Evolutionary conservation across 2,113 vertebrate species (phyloP).

Genomic region (Crotalus viridis): DNA sequence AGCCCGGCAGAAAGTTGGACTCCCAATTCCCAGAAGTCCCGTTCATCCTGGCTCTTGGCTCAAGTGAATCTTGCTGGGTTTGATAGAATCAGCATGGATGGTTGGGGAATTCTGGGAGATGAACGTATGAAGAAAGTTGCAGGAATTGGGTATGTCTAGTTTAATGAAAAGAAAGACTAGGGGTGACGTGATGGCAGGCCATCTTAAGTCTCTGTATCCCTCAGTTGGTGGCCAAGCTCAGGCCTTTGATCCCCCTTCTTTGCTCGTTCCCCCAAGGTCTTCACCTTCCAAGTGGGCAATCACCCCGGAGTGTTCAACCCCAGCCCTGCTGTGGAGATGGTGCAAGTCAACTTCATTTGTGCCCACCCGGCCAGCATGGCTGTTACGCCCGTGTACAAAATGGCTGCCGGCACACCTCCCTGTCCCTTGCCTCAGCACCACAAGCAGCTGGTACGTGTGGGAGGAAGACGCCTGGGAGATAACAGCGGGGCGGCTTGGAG

Average conservation of each 20-base stretch:
- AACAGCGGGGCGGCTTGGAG: not conserved
- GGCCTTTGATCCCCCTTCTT: not conserved
- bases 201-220: not conserved
- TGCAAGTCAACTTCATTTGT: conserved; percentile 63
- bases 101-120: not conserved
- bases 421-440: conserved; percentile 67
- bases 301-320: conserved; percentile 59
- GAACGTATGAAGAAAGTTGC: not conserved
- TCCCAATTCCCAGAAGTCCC: too few species aligned
- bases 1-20: too few species aligned
- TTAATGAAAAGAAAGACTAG: too few species aligned
- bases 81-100: too few species aligned
- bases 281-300: conserved; percentile 67
- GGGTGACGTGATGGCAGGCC: too few species aligned
- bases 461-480: too few species aligned
- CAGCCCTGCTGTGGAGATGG: conserved; percentile 56
- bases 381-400: conserved; percentile 57
- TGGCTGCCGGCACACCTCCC: conserved; percentile 37
- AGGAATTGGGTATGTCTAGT: too few species aligned
- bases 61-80: too few species aligned
- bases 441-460: conserved; percentile 61
- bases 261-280: conserved; percentile 51
- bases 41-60: too few species aligned
- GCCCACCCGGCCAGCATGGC: conserved; percentile 64
- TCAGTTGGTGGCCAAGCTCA: not conserved